Evolutionary conservation across 1,140 invertebrate species (phyloP).

Genomic region (Ganaspis sp.): DNA sequence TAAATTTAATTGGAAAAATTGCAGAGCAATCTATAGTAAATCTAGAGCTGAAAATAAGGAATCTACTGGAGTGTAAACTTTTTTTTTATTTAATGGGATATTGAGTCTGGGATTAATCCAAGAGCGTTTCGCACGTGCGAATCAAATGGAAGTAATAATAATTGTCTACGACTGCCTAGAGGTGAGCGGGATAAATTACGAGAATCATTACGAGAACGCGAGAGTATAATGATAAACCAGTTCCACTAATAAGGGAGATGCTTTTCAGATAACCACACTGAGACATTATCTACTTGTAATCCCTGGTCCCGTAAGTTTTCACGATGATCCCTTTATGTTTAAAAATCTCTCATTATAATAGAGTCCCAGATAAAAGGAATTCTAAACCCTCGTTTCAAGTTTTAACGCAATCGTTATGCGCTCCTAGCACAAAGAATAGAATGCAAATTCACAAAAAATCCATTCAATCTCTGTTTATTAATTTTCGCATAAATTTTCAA

Average conservation of each 20-base stretch:
- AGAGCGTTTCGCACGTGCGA: constrained; percentile 31
- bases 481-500: neutral
- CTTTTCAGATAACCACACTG: constrained; percentile 49
- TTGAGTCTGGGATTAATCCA: neutral
- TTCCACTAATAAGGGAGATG: constrained; percentile 60
- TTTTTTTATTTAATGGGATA: neutral
- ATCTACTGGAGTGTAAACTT: neutral
- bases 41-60: no score
- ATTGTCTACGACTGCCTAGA: constrained; percentile 34
- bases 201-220: constrained; percentile 48
- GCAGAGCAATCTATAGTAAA: constrained; percentile 29
- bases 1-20: constrained; percentile 23
- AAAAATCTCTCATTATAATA: constrained; percentile 1
- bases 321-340: neutral
- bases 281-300: constrained; percentile 52
- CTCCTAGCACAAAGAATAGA: neutral
- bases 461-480: neutral
- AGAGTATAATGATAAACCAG: constrained; percentile 61
- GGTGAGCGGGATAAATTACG: constrained; percentile 48
- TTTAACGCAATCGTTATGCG: neutral
- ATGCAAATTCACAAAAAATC: neutral
- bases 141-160: constrained; percentile 41
- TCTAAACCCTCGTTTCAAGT: neutral
- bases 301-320: constrained; percentile 28
- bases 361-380: neutral